Conservation (phyloP, 2,797 vertebrate genomes). For the Sebastes kiyomatsui region DNA sequence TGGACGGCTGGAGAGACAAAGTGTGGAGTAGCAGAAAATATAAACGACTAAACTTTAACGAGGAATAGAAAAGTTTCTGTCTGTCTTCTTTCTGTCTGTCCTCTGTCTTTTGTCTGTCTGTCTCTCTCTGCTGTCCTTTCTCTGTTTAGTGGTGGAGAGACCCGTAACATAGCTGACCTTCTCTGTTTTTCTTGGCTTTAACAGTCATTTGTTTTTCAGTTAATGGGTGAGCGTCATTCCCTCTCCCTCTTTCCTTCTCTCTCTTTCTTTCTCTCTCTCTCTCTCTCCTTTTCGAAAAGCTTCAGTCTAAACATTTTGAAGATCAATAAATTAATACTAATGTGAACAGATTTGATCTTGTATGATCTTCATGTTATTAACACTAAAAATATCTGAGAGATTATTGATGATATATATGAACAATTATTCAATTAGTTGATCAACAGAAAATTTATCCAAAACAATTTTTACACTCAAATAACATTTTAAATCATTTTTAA, state of each 20-base stretch:
- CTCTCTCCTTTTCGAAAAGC: neutral
- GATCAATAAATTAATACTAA: neutral
- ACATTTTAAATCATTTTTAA: no score
- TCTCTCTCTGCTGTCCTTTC: neutral
- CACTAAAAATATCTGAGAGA: no score
- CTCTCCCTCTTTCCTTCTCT: neutral
- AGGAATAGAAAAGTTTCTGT: neutral
- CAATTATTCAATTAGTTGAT: no score
- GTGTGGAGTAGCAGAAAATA: no score
- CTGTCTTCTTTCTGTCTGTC: neutral
- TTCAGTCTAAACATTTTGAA: neutral
- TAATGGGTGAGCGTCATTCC: conserved; percentile 17
- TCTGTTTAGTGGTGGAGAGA: neutral
- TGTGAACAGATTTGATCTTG: neutral
- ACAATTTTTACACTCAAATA: no score
- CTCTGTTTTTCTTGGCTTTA: conserved; percentile 15
- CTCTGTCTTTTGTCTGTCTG: neutral
- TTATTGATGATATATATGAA: no score
- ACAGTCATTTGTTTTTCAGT: conserved; percentile 26
- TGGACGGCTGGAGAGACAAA: no score
- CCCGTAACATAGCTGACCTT: neutral
- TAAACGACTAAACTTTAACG: no score
- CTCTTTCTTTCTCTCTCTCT: neutral
- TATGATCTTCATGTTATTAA: neutral
- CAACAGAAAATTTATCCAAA: no score